These are phyloP conservation scores for Caenorhabditis uteleia DNA, from an alignment of 2,888 invertebrate species.

Conservation along the genomic window DNA sequence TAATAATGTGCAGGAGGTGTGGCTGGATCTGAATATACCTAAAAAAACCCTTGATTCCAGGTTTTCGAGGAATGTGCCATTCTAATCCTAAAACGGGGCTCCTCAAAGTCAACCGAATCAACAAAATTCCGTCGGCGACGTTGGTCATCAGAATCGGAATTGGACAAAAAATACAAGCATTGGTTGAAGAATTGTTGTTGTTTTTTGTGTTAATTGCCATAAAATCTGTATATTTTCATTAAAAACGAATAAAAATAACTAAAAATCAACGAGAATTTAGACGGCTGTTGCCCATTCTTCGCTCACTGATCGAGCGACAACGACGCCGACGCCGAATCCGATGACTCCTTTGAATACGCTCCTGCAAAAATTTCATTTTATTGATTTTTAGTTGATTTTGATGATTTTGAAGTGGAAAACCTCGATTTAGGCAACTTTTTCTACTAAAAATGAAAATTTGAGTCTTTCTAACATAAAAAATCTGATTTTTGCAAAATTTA, in stretches of 20 bases:
- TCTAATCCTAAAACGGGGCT: slow-evolving; percentile 17
- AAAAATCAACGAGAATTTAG: slow-evolving; percentile 17
- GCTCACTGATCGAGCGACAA: slow-evolving; percentile 50
- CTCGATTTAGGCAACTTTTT: too few relatives aligned
- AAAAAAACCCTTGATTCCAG: neutral
- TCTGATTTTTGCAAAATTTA: too few relatives aligned
- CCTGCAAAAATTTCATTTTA: slow-evolving; percentile 30
- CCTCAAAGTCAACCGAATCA: neutral
- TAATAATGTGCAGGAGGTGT: slow-evolving; percentile 96
- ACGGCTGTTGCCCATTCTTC: slow-evolving; percentile 51
- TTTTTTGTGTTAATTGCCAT: slow-evolving; percentile 14
- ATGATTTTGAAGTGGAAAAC: too few relatives aligned
- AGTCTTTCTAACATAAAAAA: too few relatives aligned
- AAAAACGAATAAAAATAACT: slow-evolving; percentile 12
- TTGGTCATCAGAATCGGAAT: slow-evolving; percentile 33
- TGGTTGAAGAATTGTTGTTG: slow-evolving; percentile 32
- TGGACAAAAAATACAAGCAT: slow-evolving; percentile 24
- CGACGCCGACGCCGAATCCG: slow-evolving; percentile 51
- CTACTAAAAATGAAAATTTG: too few relatives aligned
- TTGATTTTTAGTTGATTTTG: too few relatives aligned
- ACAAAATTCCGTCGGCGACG: slow-evolving; percentile 18
- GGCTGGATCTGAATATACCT: neutral
- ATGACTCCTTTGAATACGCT: slow-evolving; percentile 52
- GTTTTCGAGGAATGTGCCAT: slow-evolving; percentile 37
- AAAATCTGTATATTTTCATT: slow-evolving; percentile 2